Percentiles rank a stretch among this genome's conserved stretches.
phyloP scores from a whole-genome alignment of 35 echinoderm and acorn worm genomes.

The Stichopus chloronotus region DNA sequence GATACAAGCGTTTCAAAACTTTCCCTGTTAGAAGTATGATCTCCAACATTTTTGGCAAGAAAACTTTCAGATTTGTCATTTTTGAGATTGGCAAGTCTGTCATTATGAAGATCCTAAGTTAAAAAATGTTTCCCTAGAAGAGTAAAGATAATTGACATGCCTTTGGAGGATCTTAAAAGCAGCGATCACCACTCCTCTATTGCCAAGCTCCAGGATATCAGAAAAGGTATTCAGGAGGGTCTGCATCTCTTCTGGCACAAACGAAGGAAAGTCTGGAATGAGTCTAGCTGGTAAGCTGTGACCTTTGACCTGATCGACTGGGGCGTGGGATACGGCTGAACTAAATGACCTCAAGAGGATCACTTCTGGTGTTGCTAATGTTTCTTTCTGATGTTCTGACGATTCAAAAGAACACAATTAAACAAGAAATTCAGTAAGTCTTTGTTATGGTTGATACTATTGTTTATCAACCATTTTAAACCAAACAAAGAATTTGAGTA shows the following conservation, averaged over 20 bases:
- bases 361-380: neutral
- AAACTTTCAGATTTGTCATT: too few relatives aligned
- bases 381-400: slow-evolving; percentile 37
- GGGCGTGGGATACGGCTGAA: slow-evolving; percentile 46
- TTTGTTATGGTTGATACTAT: neutral
- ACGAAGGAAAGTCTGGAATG: slow-evolving; percentile 48
- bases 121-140: too few relatives aligned
- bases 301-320: slow-evolving; percentile 69
- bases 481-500: neutral
- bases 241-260: slow-evolving; percentile 67
- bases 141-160: neutral
- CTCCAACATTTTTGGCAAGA: too few relatives aligned
- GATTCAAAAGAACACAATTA: neutral
- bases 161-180: slow-evolving; percentile 70
- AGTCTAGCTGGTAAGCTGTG: slow-evolving; percentile 63
- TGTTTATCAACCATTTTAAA: neutral
- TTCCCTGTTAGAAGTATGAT: too few relatives aligned
- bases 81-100: too few relatives aligned
- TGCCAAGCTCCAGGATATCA: slow-evolving; percentile 23
- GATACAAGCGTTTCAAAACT: too few relatives aligned
- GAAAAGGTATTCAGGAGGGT: slow-evolving; percentile 71
- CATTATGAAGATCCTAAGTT: too few relatives aligned
- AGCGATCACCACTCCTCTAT: slow-evolving; percentile 66
- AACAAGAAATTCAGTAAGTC: neutral
- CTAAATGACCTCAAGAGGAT: slow-evolving; percentile 65